A percentile compares a stretch with the other conserved stretches of the same genome.
Evolutionary conservation across 1,140 invertebrate species (phyloP).

Genomic region (Vanessa atalanta): DNA sequence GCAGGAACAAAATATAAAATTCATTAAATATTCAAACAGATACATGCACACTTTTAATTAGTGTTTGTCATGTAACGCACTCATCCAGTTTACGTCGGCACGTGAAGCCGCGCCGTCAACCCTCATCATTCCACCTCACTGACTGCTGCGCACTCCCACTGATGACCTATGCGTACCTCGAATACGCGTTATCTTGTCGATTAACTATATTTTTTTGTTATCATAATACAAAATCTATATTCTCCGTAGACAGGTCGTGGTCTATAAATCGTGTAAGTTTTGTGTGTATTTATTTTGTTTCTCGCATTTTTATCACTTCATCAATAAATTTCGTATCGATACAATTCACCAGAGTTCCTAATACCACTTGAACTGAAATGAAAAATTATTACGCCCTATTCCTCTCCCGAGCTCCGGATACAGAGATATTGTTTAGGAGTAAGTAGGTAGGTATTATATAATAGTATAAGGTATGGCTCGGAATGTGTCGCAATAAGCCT

Average conservation of each 20-base stretch:
- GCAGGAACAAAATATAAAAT: no score
- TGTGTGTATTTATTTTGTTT: no score
- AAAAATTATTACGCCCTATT: background rate
- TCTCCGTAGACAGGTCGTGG: no score
- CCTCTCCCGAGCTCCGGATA: background rate
- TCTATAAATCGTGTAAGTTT: no score
- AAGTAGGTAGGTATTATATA: background rate
- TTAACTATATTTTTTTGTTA: no score
- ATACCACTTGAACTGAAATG: background rate
- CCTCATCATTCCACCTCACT: background rate
- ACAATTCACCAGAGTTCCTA: background rate
- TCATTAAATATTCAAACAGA: no score
- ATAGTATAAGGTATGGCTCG: background rate
- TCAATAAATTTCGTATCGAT: no score
- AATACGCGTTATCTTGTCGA: background rate
- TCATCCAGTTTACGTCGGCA: background rate
- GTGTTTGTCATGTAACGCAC: no score
- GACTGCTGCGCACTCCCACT: background rate
- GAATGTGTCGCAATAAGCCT: background rate
- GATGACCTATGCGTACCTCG: background rate
- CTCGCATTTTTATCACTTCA: no score
- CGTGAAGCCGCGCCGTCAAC: background rate
- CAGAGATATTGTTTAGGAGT: background rate
- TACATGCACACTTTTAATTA: no score
- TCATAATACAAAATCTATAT: no score